phyloP scores from a whole-genome alignment of 2,888 invertebrate genomes.

The Leucophora obtusa region DNA sequence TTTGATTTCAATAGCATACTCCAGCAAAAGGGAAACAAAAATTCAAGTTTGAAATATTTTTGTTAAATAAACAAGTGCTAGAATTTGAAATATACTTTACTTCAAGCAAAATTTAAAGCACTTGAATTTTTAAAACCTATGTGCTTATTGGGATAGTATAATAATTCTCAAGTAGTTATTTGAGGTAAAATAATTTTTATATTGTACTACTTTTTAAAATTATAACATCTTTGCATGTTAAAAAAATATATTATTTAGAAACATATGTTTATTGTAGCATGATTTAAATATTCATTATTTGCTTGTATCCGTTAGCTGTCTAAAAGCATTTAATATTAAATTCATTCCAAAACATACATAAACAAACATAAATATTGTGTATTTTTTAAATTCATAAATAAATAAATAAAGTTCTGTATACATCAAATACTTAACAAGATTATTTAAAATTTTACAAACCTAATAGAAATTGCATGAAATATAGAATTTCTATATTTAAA shows the following conservation, averaged over 20 bases:
- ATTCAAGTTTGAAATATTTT: no score
- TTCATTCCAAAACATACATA: constrained; percentile 6
- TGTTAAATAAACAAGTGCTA: no score
- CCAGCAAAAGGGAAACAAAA: no score
- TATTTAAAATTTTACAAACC: background rate
- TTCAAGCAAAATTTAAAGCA: no score
- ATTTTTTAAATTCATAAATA: background rate
- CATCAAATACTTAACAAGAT: constrained; percentile 10
- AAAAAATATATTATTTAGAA: background rate
- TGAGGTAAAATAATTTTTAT: no score
- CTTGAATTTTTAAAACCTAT: no score
- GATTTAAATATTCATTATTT: constrained; percentile 7
- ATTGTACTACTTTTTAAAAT: no score
- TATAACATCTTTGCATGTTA: constrained; percentile 25
- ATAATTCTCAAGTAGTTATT: no score
- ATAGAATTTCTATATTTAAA: constrained; percentile 13
- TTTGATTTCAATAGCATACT: no score
- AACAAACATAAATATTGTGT: constrained; percentile 3
- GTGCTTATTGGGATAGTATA: no score
- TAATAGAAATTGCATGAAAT: constrained; percentile 4
- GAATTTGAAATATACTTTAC: no score
- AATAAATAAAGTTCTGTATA: background rate
- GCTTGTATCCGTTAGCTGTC: constrained; percentile 28
- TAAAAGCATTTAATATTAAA: constrained; percentile 12
- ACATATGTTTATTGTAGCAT: constrained; percentile 39